Conservation (phyloP, 2,113 vertebrate genomes). For the Marcusenius ussheri region DNA sequence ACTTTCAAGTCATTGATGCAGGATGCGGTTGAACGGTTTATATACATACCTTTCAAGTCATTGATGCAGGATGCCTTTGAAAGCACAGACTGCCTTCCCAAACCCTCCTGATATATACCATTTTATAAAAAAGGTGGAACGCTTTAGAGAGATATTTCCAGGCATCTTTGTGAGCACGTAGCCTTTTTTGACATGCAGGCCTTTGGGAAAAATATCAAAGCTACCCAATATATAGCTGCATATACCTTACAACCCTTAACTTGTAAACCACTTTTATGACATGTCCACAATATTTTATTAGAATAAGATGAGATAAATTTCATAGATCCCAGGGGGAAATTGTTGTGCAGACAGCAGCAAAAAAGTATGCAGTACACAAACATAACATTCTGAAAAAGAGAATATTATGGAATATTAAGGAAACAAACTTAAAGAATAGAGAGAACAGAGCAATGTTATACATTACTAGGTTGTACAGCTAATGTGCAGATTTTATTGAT, state of each 20-base stretch:
- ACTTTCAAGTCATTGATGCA: background rate
- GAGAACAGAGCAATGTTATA: background rate
- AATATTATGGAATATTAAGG: background rate
- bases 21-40: background rate
- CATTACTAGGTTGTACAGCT: background rate
- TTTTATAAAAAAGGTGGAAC: background rate
- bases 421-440: background rate
- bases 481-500: background rate
- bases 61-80: background rate
- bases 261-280: background rate
- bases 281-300: background rate
- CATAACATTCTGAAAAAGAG: background rate
- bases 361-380: background rate
- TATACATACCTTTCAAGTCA: background rate
- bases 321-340: background rate
- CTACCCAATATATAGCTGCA: background rate
- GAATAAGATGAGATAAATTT: background rate
- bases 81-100: background rate
- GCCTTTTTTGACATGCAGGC: background rate
- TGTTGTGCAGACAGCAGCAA: background rate
- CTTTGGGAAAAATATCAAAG: background rate
- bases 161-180: background rate
- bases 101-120: background rate
- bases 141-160: background rate
- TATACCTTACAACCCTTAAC: background rate